Percentiles rank a stretch among this genome's conserved stretches.
Evolutionary conservation across 2,888 invertebrate species (phyloP).

Genomic region (Lasioglossum leucozonium): DNA sequence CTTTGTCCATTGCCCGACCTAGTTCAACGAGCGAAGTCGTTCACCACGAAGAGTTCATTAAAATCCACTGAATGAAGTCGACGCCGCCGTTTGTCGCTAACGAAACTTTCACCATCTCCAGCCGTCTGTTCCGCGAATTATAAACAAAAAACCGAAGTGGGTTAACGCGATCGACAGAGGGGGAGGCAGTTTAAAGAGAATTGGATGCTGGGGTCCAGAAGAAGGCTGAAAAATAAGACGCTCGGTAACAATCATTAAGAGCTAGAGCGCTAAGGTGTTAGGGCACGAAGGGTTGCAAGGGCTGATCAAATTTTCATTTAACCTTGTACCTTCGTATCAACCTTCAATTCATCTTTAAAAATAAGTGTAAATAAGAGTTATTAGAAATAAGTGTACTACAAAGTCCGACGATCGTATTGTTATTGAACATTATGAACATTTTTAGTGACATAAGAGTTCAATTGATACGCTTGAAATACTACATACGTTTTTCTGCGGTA

Average conservation of each 20-base stretch:
- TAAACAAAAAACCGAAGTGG: slow-evolving; percentile 49
- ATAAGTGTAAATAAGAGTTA: no score
- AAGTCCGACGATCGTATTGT: no score
- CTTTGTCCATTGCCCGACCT: slow-evolving; percentile 23
- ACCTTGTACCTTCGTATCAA: no score
- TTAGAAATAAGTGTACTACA: no score
- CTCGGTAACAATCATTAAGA: background rate
- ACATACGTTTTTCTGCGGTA: no score
- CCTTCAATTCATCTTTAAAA: no score
- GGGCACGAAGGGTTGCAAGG: no score
- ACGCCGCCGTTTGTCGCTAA: slow-evolving; percentile 33
- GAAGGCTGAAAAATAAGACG: background rate
- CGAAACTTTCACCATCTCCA: slow-evolving; percentile 36
- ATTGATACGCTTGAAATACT: no score
- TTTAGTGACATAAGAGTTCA: no score
- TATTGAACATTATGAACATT: no score
- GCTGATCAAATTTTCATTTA: no score
- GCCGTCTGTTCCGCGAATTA: slow-evolving; percentile 20
- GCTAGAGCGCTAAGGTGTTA: no score
- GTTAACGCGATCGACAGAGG: slow-evolving; percentile 49
- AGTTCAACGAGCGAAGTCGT: slow-evolving; percentile 50
- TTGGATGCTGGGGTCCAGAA: background rate
- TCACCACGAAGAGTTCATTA: slow-evolving; percentile 49
- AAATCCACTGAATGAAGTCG: slow-evolving; percentile 47
- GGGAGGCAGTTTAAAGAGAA: background rate